phyloP scores from a whole-genome alignment of 2,797 vertebrate genomes.

The Xiphophorus birchmanni region DNA sequence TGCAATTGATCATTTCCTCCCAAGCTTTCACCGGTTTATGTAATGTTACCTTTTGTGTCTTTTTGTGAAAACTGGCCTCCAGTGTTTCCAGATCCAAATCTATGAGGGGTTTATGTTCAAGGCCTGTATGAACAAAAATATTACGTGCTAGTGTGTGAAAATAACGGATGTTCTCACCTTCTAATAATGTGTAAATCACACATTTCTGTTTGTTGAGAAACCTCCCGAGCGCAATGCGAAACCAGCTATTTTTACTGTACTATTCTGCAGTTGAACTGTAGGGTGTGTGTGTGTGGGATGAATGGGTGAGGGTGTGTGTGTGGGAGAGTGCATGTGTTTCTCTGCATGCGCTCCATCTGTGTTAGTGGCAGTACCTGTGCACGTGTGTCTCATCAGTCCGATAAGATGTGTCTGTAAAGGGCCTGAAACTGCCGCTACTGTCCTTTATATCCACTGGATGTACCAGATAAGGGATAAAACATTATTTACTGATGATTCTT shows the following conservation, averaged over 20 bases:
- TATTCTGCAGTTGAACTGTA: background rate
- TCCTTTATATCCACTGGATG: conserved; percentile 36
- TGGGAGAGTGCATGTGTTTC: conserved; percentile 45
- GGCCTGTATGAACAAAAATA: conserved; percentile 6
- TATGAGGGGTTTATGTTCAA: conserved; percentile 27
- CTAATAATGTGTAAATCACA: conserved; percentile 37
- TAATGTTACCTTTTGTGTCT: background rate
- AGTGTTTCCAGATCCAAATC: conserved; percentile 9
- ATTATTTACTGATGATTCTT: conserved; percentile 66
- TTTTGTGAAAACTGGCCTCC: conserved; percentile 3
- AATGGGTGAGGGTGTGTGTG: conserved; percentile 10
- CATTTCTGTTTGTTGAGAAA: conserved; percentile 42
- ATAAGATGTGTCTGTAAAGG: conserved; percentile 32
- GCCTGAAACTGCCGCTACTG: conserved; percentile 42
- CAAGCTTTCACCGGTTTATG: conserved; percentile 14
- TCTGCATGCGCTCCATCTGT: conserved; percentile 52
- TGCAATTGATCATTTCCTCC: conserved; percentile 4
- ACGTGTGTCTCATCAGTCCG: conserved; percentile 44
- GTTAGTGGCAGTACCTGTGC: conserved; percentile 41
- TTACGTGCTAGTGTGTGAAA: conserved; percentile 21
- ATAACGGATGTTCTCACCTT: conserved; percentile 37
- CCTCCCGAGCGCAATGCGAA: conserved; percentile 7
- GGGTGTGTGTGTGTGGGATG: background rate
- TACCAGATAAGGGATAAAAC: conserved; percentile 53
- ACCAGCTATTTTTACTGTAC: conserved; percentile 12